Base-by-base conservation (phyloP, 1,140 invertebrate species). In the Pseudomyrmex gracilis region DNA sequence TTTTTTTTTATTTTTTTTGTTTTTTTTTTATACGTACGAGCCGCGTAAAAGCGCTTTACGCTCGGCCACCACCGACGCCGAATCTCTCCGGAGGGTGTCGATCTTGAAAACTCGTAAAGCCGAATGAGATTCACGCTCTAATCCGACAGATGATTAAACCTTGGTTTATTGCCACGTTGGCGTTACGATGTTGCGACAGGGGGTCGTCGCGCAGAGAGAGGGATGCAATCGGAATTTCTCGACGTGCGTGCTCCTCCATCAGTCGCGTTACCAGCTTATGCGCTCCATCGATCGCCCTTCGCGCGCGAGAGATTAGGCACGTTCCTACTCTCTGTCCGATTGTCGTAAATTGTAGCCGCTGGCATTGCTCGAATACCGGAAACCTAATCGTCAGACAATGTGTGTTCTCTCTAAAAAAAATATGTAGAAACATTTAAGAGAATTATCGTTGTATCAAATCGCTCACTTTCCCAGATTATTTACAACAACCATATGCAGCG, bases 101-200 rank as follows among this genome's bases (percentile, higher is more conserved):
- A 93, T 93, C 92, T 94, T 91, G 91, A 92, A 93, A 93, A 92
- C 90, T 93, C 93, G 93, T 94, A 94, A 94, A 94, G 89, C 90
- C 90, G 94, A 94, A 94, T 94, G 93, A 94, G 93, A 94, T 90
- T 91, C 91, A 90, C 89, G 90, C 88, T 86, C 89, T 93, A 92
- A 93, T 93, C 92, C 92, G 71, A 78, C 86, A 51, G 87, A 89
- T 92, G 90, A 92, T 92, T 92, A 92, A 92, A 91, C 85, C 87
- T 87, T 89, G 86, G 82, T 91, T 91, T 90, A 91, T 73, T 87
- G 85, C 90, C 74, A 45, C 80, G 73, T 78, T 83, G 85, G 82
- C 85, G 86, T 88, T 86, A 88, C 87, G 84, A 83, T 66, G 86
- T 74, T 64, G 70, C 68, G 24, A 45, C 57, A 58, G 73, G 73